These are phyloP conservation scores for Nannoperca obscura DNA, from an alignment of 2,797 vertebrate species.

Conservation along the genomic window DNA sequence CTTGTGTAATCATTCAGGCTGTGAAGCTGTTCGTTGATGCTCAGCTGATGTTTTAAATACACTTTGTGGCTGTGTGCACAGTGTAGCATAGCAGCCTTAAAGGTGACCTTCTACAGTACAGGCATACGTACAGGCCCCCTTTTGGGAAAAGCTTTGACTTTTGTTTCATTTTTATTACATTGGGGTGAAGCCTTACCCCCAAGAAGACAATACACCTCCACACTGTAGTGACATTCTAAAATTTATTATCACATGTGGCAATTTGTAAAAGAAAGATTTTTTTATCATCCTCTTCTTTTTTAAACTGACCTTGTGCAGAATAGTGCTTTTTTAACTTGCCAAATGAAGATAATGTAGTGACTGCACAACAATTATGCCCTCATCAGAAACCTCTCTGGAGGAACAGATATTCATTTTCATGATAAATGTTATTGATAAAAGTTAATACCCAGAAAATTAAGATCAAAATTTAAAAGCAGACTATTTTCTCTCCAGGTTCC, in stretches of 20 bases:
- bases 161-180: constrained; percentile 57
- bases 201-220: constrained; percentile 50
- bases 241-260: constrained; percentile 56
- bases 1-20: constrained; percentile 31
- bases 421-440: constrained; percentile 69
- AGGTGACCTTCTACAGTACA: constrained; percentile 62
- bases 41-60: constrained; percentile 41
- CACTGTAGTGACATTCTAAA: constrained; percentile 28
- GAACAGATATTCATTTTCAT: constrained; percentile 50
- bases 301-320: constrained; percentile 37
- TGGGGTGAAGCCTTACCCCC: constrained; percentile 31
- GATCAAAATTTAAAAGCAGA: constrained; percentile 46
- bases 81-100: constrained; percentile 46
- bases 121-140: constrained; percentile 53
- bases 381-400: constrained; percentile 29
- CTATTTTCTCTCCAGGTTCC: constrained; percentile 30
- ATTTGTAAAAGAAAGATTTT: constrained; percentile 60
- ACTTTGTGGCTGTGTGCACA: constrained; percentile 17
- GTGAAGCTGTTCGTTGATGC: constrained; percentile 35
- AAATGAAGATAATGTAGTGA: constrained; percentile 17
- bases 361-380: constrained; percentile 6
- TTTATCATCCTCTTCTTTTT: constrained; percentile 40
- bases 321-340: constrained; percentile 21
- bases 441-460: constrained; percentile 60
- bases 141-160: constrained; percentile 65